phyloP scores from a whole-genome alignment of 2,888 invertebrate genomes.

The Clistopyga incitator region DNA sequence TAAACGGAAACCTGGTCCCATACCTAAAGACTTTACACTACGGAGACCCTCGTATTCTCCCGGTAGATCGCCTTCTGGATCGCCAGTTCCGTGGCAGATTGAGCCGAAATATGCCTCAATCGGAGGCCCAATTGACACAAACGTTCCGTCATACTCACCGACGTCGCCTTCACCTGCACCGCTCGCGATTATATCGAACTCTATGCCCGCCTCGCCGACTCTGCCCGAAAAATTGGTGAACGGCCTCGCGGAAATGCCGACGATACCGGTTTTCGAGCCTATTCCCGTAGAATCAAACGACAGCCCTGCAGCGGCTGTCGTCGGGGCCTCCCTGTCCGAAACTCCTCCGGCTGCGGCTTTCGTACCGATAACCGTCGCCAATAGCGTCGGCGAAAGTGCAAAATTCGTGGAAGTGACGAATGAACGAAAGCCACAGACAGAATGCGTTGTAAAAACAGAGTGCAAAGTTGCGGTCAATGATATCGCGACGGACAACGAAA shows the following conservation, averaged over 20 bases:
- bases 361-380: slow-evolving; percentile 71
- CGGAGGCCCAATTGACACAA: slow-evolving; percentile 43
- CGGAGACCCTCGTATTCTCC: slow-evolving; percentile 86
- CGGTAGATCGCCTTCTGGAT: slow-evolving; percentile 82
- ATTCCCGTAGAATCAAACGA: slow-evolving; percentile 79
- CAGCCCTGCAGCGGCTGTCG: slow-evolving; percentile 71
- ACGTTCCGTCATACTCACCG: slow-evolving; percentile 63
- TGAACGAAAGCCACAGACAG: slow-evolving; percentile 72
- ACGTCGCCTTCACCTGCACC: slow-evolving; percentile 60
- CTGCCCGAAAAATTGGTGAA: slow-evolving; percentile 78
- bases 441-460: slow-evolving; percentile 70
- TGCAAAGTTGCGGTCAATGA: slow-evolving; percentile 52
- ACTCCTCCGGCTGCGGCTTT: slow-evolving; percentile 61
- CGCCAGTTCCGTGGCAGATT: slow-evolving; percentile 80
- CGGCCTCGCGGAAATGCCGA: slow-evolving; percentile 77
- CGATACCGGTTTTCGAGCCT: slow-evolving; percentile 77
- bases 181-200: slow-evolving; percentile 65
- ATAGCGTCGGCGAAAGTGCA: slow-evolving; percentile 71
- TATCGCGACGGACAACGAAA: slow-evolving; percentile 74
- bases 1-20: slow-evolving; percentile 92
- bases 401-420: slow-evolving; percentile 48
- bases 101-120: slow-evolving; percentile 76
- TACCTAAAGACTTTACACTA: slow-evolving; percentile 89
- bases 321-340: slow-evolving; percentile 9
- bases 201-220: slow-evolving; percentile 59